Conservation (phyloP, 2,797 vertebrate species). For the Myotis findleyi region DNA sequence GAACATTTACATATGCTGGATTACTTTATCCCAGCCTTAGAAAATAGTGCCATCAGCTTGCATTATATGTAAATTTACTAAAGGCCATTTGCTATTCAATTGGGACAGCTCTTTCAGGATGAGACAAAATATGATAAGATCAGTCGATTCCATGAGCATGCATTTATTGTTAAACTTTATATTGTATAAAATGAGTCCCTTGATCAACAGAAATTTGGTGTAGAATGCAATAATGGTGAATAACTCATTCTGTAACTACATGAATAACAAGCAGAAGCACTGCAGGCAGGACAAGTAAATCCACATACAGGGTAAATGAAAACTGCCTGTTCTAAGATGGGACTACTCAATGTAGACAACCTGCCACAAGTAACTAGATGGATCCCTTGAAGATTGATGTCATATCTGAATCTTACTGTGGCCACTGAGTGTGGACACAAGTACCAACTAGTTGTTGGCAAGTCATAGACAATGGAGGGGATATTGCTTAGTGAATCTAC, state of each 20-base stretch:
- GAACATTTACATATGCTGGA: neutral
- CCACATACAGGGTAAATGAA: neutral
- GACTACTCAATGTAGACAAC: neutral
- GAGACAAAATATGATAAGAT: neutral
- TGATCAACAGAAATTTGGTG: neutral
- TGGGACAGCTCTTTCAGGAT: neutral
- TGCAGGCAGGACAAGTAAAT: neutral
- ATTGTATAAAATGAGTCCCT: neutral
- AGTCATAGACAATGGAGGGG: neutral
- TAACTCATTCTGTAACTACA: neutral
- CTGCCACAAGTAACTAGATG: neutral
- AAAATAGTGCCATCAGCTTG: neutral
- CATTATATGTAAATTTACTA: neutral
- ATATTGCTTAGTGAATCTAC: neutral
- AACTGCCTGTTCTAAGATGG: neutral
- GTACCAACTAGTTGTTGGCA: neutral
- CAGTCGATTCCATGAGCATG: neutral
- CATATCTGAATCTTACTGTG: neutral
- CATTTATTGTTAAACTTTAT: neutral
- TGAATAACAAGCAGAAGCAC: neutral
- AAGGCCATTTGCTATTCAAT: neutral
- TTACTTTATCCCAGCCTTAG: neutral
- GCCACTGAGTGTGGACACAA: neutral
- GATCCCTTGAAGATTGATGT: neutral
- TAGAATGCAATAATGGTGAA: neutral